Conservation (phyloP, 2,113 vertebrate genomes). For the Seriola rivoliana region DNA sequence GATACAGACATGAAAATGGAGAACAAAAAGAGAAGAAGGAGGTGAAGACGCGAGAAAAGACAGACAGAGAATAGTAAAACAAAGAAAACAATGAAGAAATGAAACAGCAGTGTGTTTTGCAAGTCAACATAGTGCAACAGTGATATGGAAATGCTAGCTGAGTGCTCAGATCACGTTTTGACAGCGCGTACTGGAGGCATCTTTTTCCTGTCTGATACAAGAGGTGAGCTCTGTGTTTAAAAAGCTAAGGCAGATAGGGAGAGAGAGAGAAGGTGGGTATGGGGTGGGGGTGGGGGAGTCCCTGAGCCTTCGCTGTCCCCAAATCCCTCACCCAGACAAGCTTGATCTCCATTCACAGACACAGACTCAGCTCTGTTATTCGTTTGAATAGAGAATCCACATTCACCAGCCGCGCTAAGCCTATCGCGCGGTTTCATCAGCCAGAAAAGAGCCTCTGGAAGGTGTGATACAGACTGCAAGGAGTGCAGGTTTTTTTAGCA, state of each 20-base stretch:
- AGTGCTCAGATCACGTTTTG: constrained; percentile 56
- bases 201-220: constrained; percentile 47
- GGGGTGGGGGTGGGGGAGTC: constrained; percentile 20
- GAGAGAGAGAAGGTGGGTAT: not conserved
- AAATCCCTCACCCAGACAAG: constrained; percentile 69
- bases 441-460: constrained; percentile 32
- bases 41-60: constrained; percentile 2
- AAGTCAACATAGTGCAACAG: constrained; percentile 52
- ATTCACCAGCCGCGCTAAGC: constrained; percentile 26
- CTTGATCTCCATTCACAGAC: constrained; percentile 69
- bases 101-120: constrained; percentile 51
- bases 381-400: constrained; percentile 54
- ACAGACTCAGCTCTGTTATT: constrained; percentile 49
- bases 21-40: not conserved
- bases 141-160: constrained; percentile 71
- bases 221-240: constrained; percentile 65
- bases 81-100: constrained; percentile 35
- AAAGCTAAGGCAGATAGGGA: constrained; percentile 38
- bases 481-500: not conserved
- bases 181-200: constrained; percentile 51
- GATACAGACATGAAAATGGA: constrained; percentile 31
- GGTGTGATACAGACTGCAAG: constrained; percentile 31
- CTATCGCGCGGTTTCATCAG: constrained; percentile 56
- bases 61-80: constrained; percentile 47
- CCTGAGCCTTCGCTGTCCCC: constrained; percentile 51